Conservation (phyloP, 2,888 invertebrate species). For the Parnassius mnemosyne region DNA sequence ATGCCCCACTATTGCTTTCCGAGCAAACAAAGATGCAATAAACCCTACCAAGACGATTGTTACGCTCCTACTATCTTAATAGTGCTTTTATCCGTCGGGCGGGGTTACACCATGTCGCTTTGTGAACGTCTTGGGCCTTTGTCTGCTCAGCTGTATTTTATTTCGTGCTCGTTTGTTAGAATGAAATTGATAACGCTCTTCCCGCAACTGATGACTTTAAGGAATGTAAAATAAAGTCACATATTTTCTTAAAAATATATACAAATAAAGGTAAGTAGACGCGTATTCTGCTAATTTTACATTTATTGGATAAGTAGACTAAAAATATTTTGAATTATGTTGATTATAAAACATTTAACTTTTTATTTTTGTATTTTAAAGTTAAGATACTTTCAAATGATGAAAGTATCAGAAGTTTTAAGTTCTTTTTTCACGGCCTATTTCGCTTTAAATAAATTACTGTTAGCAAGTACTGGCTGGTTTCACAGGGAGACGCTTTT, state of each 20-base stretch:
- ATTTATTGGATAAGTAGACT: too few relatives aligned
- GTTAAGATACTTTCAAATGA: conserved; percentile 20
- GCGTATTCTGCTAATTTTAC: too few relatives aligned
- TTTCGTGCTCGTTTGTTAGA: conserved; percentile 38
- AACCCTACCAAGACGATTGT: conserved; percentile 62
- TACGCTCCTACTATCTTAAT: conserved; percentile 56
- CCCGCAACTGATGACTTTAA: conserved; percentile 1
- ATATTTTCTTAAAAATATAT: background rate
- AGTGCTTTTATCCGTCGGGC: conserved; percentile 60
- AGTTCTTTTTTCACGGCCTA: conserved; percentile 32
- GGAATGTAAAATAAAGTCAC: background rate
- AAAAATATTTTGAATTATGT: too few relatives aligned
- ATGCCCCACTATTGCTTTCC: conserved; percentile 54
- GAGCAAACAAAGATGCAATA: conserved; percentile 75
- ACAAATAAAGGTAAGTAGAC: too few relatives aligned
- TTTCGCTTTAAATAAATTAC: conserved; percentile 47
- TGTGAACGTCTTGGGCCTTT: conserved; percentile 44
- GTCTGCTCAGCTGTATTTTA: conserved; percentile 53
- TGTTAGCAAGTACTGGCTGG: conserved; percentile 35
- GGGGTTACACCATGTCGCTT: conserved; percentile 65
- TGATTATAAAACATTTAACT: too few relatives aligned
- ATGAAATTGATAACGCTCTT: conserved; percentile 20
- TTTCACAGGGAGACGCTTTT: conserved; percentile 51
- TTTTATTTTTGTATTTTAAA: background rate
- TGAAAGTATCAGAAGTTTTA: conserved; percentile 32